A percentile compares a stretch with the other conserved stretches of the same genome.
These are phyloP conservation scores for Eristalis intricaria DNA, from an alignment of 2,888 invertebrate species.

Conservation along the genomic window DNA sequence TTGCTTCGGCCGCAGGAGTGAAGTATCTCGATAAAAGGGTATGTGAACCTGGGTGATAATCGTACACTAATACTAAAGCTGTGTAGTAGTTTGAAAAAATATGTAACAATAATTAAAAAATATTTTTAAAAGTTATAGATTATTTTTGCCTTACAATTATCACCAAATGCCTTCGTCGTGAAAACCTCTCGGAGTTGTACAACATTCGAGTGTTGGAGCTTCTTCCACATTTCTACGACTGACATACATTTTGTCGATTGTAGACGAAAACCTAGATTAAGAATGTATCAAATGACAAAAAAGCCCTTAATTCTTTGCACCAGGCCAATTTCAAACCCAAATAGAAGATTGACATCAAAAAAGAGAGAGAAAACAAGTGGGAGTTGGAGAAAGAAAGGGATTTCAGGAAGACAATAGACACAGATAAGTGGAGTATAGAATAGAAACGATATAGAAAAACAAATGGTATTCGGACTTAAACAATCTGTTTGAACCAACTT, in stretches of 20 bases:
- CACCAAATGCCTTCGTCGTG: constrained; percentile 97
- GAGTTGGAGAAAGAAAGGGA: constrained; percentile 45
- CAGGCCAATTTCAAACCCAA: constrained; percentile 67
- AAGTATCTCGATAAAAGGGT: constrained; percentile 94
- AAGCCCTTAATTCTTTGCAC: constrained; percentile 65
- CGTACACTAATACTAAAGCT: constrained; percentile 97
- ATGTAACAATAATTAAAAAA: neutral
- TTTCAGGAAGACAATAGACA: constrained; percentile 32
- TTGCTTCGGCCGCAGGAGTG: constrained; percentile 83
- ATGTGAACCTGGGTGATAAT: constrained; percentile 95
- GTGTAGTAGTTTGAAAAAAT: constrained; percentile 39
- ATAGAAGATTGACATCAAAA: constrained; percentile 46
- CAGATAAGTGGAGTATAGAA: constrained; percentile 42
- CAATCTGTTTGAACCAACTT: constrained; percentile 73
- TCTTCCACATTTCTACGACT: constrained; percentile 96
- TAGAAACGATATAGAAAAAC: constrained; percentile 56
- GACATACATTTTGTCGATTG: constrained; percentile 92
- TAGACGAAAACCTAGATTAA: constrained; percentile 87
- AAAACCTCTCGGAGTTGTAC: constrained; percentile 96
- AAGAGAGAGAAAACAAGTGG: constrained; percentile 35
- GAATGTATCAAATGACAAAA: constrained; percentile 69
- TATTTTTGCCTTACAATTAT: constrained; percentile 88
- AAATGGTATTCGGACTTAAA: neutral
- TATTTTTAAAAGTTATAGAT: neutral
- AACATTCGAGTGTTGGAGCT: constrained; percentile 96